Conservation (phyloP, 2,113 vertebrate genomes). For the Siphamia tubifer region DNA sequence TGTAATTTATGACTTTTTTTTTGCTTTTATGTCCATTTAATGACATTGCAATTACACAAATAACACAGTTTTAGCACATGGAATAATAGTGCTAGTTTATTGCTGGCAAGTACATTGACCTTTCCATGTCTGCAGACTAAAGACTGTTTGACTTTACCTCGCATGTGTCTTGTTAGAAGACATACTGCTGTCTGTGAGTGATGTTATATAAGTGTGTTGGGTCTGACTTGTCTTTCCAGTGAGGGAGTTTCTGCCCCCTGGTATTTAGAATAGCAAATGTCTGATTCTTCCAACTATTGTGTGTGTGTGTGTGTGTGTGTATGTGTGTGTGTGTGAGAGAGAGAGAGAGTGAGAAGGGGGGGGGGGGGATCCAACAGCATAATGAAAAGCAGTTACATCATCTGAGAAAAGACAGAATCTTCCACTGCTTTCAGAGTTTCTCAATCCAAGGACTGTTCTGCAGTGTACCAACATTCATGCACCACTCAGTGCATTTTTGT, state of each 20-base stretch:
- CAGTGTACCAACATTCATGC: conserved; percentile 6
- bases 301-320: conserved; percentile 1
- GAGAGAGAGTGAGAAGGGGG: too few species aligned
- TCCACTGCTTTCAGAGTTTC: conserved; percentile 23
- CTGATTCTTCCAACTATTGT: conserved; percentile 39
- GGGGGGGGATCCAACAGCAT: conserved; percentile 23
- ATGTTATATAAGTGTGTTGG: conserved; percentile 37
- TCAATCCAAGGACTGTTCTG: conserved; percentile 36
- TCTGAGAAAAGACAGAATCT: conserved; percentile 25
- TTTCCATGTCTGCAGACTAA: conserved; percentile 16
- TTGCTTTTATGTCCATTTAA: conserved; percentile 35
- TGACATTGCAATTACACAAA: conserved; percentile 49
- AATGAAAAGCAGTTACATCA: conserved; percentile 62
- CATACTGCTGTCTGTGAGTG: conserved; percentile 12
- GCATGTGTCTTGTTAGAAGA: conserved; percentile 7
- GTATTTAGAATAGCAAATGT: conserved; percentile 38
- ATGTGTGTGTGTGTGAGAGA: too few species aligned
- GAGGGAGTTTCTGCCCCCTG: conserved; percentile 39
- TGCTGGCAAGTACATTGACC: conserved; percentile 22
- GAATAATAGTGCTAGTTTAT: not conserved
- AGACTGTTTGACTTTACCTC: not conserved
- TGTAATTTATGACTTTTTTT: conserved; percentile 35
- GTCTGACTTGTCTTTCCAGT: conserved; percentile 66
- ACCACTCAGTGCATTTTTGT: conserved; percentile 8
- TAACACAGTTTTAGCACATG: conserved; percentile 19